Percentiles rank a stretch among this genome's conserved stretches.
phyloP scores from a whole-genome alignment of 2,797 vertebrate genomes.

The Antrozous pallidus region DNA sequence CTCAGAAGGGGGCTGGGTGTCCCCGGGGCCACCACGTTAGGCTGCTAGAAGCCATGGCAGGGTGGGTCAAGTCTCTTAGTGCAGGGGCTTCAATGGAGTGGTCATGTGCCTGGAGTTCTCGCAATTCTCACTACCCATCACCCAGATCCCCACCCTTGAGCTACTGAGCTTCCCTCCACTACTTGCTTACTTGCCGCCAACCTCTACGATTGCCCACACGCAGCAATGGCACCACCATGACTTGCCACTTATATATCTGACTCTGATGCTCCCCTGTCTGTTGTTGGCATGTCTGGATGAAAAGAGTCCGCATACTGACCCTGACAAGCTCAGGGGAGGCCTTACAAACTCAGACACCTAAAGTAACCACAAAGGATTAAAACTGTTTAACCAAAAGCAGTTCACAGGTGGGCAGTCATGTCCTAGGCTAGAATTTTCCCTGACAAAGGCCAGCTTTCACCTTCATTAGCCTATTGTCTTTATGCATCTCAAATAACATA shows the following conservation, averaged over 20 bases:
- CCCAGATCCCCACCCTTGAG: neutral
- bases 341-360: neutral
- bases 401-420: neutral
- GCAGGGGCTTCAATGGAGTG: rapidly evolving
- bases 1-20: neutral
- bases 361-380: neutral
- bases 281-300: neutral
- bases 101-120: neutral
- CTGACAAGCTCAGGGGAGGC: neutral
- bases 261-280: neutral
- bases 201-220: neutral
- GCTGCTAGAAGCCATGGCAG: neutral
- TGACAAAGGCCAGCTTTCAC: neutral
- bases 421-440: neutral
- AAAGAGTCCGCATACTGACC: neutral
- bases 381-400: neutral
- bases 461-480: neutral
- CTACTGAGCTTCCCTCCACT: neutral
- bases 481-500: neutral
- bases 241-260: neutral
- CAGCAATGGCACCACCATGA: neutral
- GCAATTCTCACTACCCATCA: neutral
- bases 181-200: neutral
- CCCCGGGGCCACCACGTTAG: neutral
- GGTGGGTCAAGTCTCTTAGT: neutral